Conservation (phyloP, 1,140 invertebrate genomes). For the Epicauta chinensis region DNA sequence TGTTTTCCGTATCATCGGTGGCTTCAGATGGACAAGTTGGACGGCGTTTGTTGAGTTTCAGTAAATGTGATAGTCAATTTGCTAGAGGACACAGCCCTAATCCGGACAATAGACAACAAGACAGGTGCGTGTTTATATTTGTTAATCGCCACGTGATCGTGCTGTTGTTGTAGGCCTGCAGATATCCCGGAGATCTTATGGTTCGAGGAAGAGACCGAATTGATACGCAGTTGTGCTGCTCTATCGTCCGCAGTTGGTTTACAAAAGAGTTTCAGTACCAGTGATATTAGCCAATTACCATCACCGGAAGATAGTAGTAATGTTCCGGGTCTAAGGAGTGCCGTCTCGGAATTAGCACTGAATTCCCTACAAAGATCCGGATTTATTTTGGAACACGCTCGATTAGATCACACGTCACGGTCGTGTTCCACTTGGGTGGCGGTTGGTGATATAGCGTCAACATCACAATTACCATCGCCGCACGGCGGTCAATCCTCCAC, state of each 20-base stretch:
- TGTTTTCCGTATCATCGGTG: conserved; percentile 71
- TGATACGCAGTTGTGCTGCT: conserved; percentile 70
- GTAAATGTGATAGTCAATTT: conserved; percentile 47
- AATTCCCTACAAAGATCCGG: conserved; percentile 53
- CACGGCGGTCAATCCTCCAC: conserved; percentile 55
- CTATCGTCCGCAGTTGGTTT: conserved; percentile 71
- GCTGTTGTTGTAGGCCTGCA: conserved; percentile 44
- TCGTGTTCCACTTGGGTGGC: conserved; percentile 85
- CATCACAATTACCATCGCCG: conserved; percentile 66
- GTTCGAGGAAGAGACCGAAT: conserved; percentile 70
- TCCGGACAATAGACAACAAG: conserved; percentile 50
- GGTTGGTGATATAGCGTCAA: conserved; percentile 63
- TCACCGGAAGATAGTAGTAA: conserved; percentile 42
- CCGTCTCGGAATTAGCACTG: conserved; percentile 61
- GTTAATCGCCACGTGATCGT: not conserved
- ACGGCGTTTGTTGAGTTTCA: conserved; percentile 52
- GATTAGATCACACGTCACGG: conserved; percentile 63
- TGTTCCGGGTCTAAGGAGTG: conserved; percentile 43
- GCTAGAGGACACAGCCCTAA: conserved; percentile 62
- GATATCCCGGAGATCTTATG: conserved; percentile 59
- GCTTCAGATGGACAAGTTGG: conserved; percentile 55
- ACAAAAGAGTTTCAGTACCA: conserved; percentile 74
- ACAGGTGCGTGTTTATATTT: conserved; percentile 27
- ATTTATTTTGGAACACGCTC: conserved; percentile 50
- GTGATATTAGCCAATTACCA: conserved; percentile 59